Percentiles rank a stretch among this genome's conserved stretches.
Conservation (phyloP, 2,888 invertebrate species). For the Melanchra persicariae region DNA sequence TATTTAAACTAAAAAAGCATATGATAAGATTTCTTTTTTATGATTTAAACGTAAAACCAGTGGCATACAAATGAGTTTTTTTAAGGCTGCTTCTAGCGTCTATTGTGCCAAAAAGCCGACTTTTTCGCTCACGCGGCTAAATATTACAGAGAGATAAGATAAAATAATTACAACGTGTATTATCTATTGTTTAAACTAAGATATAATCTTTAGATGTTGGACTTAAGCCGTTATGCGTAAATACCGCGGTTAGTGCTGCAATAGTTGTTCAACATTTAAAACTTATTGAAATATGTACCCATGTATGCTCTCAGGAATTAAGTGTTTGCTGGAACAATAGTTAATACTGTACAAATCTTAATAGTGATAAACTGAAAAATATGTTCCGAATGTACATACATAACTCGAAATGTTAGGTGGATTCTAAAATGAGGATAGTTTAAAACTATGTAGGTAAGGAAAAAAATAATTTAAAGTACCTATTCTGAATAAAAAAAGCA, state of each 20-base stretch:
- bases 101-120: conserved; percentile 57
- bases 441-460: neutral
- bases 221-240: conserved; percentile 59
- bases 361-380: neutral
- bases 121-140: conserved; percentile 53
- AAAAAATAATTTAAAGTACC: neutral
- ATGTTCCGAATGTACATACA: neutral
- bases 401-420: too few species aligned
- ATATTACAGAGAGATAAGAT: conserved; percentile 72
- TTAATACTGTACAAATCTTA: conserved; percentile 7
- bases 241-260: conserved; percentile 49
- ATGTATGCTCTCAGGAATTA: conserved; percentile 27
- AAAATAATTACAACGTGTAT: conserved; percentile 70
- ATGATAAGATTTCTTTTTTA: too few species aligned
- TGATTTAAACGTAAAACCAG: neutral
- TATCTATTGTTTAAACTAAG: conserved; percentile 73
- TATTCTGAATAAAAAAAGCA: too few species aligned
- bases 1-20: too few species aligned
- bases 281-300: conserved; percentile 47
- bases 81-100: neutral
- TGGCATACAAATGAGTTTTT: neutral
- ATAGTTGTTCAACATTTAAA: conserved; percentile 52
- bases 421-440: neutral
- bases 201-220: conserved; percentile 66
- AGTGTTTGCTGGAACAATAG: conserved; percentile 25